Evolutionary conservation across 2,888 invertebrate species (phyloP), one percentile per base, ranked within the genome.

Genomic region (Xanthia icteritia): DNA sequence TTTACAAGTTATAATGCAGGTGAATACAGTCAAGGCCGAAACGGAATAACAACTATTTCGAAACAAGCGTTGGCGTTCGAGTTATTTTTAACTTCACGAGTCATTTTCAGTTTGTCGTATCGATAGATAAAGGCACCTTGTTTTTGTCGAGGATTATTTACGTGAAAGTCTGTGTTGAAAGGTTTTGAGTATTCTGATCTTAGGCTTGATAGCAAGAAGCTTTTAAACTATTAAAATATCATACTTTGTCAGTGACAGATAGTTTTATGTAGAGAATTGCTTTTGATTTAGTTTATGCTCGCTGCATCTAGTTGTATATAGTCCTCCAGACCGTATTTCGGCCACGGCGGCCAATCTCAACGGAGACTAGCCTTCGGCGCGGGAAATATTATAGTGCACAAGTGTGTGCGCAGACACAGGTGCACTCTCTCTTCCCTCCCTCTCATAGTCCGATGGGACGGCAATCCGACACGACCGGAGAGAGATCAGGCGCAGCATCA

Each of bases 51-150:
- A 82, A 78, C 64, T 73, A 77, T 83, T 83, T 60, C 36, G 36
- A 65, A 77, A 39, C 39, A 17, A 72, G 77, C 76, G 82, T 82
- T 72, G 83, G 83, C 67, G 83, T 82, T 63, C 9, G 20, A 51
- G 13, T 51, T 83, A 83, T 74, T 74, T 86, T 74, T 83, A 85
- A 48, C 61, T 9, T 0, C 1, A 17, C 86, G 86, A 83, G 36
- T 83, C 83, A 83, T 39, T 42, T 67, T 54, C 27, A 65, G 63
- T 72, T 64, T 77, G 71, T 83, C 73, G 58, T 68, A 60, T 82
- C 61, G 45, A 39, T 82, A 51, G 81, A 58, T 61, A 73, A 51
- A 42, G 31, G 11, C 17, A 60, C 17, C 45, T 36, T 36, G 31
- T 4, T 51, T 42, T 20, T 27, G 68, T 31, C 23, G 48, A 27